Evolutionary conservation across 2,797 vertebrate species (phyloP), one percentile per base, ranked within the genome.

Genomic region (Coregonus sp.): DNA sequence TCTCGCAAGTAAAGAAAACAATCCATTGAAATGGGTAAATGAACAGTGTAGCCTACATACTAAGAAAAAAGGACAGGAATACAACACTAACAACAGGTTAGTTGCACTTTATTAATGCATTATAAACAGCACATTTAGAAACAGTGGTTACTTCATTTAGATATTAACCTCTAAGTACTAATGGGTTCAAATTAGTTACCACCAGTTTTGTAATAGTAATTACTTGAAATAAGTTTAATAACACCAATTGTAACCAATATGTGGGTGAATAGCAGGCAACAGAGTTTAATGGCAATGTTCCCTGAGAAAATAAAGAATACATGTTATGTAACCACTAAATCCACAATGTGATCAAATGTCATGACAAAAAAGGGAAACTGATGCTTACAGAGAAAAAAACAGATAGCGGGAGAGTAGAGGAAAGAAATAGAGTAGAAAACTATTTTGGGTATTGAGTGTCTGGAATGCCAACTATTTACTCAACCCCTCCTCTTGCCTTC

Each of bases 401-500:
- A 16, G 1, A 68, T 18, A 70, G 18, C 56, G 25, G 12, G 50
- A 33, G 47, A 67, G 77, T 68, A 86, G 35, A 54, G 56, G 78
- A 85, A 75, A 73, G 76, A 84, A 71, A 81, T 73, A 75, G 73
- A 80, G 68, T n/a, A 81, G 71, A 54, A 69, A 51, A 31, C 90
- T 94, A 94, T 93, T 94, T 93, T 82, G 88, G 89, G 89, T 81
- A 76, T 78, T 66, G 61, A 87, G 52, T 83, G 83, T 84, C 80
- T 90, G 90, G 89, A 95, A 94, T 88, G 88, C 86, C 59, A 91
- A 86, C 90, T 91, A 86, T 88, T 90, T 86, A 84, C 86, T 87
- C 78, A 75, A 83, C 80, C 75, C 72, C 61, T 35, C 63, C 20
- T 18, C 78, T 47, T 66, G 51, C 74, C 66, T 51, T 33, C 5